Evolutionary conservation across 2,113 vertebrate species (phyloP), one percentile per base, ranked within the genome.

Genomic region (Heterotilapia buettikoferi): DNA sequence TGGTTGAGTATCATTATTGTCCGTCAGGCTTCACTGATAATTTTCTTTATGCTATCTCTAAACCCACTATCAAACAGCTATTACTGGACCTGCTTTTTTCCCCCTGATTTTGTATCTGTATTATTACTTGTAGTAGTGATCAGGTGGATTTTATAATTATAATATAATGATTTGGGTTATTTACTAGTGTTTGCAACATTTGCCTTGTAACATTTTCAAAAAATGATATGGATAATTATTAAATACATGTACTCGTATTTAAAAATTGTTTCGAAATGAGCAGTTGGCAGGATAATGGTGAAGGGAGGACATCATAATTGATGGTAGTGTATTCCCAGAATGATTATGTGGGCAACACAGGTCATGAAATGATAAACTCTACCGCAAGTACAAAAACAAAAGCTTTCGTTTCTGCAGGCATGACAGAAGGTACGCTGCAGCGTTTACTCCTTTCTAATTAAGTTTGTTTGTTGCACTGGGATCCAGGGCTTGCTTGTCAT

Each of bases 401-500:
- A 71, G 45, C 47, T 66, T 80, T 80, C 56, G 50, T 59, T 88
- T 92, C 88, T 87, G 87, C 91, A 76, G 86, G 85, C 79, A 18
- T 9, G 80, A 79, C 86, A 89, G 84, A 90, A 47, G 81, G 24
- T 38, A 21, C 43, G 38, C 80, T 12, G 14, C 85, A 53, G 83
- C 9, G 47, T 85, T 53, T 80, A 36, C 88, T 80, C 90, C 90
- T 92, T 91, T 91, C 87, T 94, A 95, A 96, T 95, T 92, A 94
- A 88, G 82, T 85, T 43, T 87, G 87, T 87, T 85, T 88, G 82
- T 80, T 90, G 88, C 82, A 5, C 24, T 85, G 87, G 83, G 88
- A 90, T 88, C 86, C 16, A 26, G 88, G 83, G 87, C 79, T 84
- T 66, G 29, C 90, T 81, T 86, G 87, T 92, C 88, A 90, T 82